These are phyloP conservation scores for Caenorhabditis latens DNA, from an alignment of 1,140 invertebrate species.

Conservation along the genomic window DNA sequence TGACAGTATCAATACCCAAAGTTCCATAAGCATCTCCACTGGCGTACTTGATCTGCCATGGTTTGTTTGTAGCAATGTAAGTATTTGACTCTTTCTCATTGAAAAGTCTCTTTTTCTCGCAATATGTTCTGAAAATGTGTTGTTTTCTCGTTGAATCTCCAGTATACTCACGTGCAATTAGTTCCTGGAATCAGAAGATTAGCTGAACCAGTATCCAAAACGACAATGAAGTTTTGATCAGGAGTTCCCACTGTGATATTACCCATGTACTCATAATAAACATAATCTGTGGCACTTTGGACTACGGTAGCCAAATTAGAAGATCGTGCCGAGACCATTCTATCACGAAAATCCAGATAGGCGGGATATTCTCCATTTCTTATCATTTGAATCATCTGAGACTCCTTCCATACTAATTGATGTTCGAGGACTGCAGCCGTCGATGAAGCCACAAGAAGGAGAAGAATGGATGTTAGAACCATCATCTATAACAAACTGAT, in stretches of 20 bases:
- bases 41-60: conserved; percentile 61
- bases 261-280: conserved; percentile 59
- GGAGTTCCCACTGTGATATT: conserved; percentile 63
- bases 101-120: conserved; percentile 36
- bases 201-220: conserved; percentile 63
- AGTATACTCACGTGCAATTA: conserved; percentile 40
- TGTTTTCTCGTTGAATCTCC: not conserved
- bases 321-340: not conserved
- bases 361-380: conserved; percentile 46
- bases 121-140: conserved; percentile 1
- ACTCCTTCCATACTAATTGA: conserved; percentile 33
- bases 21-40: conserved; percentile 61
- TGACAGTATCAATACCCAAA: conserved; percentile 34
- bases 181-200: conserved; percentile 59
- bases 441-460: conserved; percentile 7
- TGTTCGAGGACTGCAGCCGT: conserved; percentile 49
- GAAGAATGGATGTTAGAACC: not conserved
- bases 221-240: conserved; percentile 56
- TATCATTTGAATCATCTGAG: conserved; percentile 29
- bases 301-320: conserved; percentile 23
- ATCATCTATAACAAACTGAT: too few species aligned
- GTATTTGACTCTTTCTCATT: conserved; percentile 53
- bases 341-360: conserved; percentile 1
- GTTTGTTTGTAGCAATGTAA: conserved; percentile 54
- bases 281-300: conserved; percentile 53